Evolutionary conservation across 2,113 vertebrate species (phyloP).

Genomic region (Cyprinus carpio): DNA sequence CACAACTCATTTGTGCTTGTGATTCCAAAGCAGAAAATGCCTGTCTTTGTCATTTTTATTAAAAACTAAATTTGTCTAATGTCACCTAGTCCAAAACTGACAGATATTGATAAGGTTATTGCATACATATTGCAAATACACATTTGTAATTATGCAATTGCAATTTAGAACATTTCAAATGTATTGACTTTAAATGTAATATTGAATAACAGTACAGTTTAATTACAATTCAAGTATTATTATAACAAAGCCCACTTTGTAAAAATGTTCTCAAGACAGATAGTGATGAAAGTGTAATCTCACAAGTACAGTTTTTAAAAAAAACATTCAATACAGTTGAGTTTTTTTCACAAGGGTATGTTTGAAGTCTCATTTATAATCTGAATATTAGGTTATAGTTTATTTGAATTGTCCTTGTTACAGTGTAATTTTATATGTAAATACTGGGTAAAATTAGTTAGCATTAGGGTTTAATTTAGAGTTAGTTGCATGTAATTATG

Average conservation of each 20-base stretch:
- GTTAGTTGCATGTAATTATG: too few species aligned
- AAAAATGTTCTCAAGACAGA: not conserved
- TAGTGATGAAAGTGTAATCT: not conserved
- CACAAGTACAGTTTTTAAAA: not conserved
- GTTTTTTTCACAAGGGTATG: not conserved
- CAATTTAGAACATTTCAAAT: not conserved
- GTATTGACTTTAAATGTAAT: not conserved
- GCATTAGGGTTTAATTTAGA: too few species aligned
- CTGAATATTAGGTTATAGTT: not conserved
- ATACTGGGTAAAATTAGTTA: too few species aligned
- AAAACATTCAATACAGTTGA: not conserved
- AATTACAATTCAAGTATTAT: too few species aligned
- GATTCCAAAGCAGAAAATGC: not conserved
- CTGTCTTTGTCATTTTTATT: not conserved
- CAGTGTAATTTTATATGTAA: not conserved
- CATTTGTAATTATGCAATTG: not conserved
- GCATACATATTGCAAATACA: not conserved
- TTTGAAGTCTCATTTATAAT: not conserved
- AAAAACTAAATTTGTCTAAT: too few species aligned
- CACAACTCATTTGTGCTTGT: not conserved
- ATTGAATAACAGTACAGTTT: not conserved
- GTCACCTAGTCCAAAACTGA: too few species aligned
- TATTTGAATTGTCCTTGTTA: not conserved
- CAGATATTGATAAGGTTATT: too few species aligned
- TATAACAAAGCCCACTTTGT: not conserved